These are phyloP conservation scores for Cosmia pyralina DNA, from an alignment of 2,888 invertebrate genomes.

Conservation along the genomic window DNA sequence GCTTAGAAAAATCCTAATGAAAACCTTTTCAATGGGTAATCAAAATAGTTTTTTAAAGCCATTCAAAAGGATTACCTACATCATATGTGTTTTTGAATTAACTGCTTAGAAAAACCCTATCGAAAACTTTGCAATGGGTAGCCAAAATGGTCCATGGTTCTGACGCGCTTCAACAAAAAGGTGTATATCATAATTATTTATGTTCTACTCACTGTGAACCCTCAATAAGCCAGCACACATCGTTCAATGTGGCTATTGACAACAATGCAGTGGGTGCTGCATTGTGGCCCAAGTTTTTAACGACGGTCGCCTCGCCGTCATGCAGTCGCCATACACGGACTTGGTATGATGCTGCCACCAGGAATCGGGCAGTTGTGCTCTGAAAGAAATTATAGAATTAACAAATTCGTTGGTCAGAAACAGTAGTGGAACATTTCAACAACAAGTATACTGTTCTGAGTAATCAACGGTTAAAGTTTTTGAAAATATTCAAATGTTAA, in stretches of 20 bases:
- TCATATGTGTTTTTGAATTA: too few species aligned
- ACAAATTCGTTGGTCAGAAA: neutral
- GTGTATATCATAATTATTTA: neutral
- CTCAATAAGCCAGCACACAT: slow-evolving; percentile 82
- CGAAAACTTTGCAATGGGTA: too few species aligned
- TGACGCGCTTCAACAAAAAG: neutral
- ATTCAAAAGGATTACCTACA: too few species aligned
- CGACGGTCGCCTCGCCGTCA: slow-evolving; percentile 71
- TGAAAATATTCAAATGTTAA: too few species aligned
- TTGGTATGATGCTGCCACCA: slow-evolving; percentile 85
- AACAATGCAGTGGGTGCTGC: slow-evolving; percentile 78
- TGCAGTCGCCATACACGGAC: slow-evolving; percentile 82
- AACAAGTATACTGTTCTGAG: too few species aligned
- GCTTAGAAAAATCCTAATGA: too few species aligned
- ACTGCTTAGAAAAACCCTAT: too few species aligned
- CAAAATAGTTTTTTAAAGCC: too few species aligned
- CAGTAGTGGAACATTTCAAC: too few species aligned
- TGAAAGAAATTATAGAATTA: slow-evolving; percentile 48
- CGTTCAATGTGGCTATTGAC: slow-evolving; percentile 72
- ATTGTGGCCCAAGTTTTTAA: slow-evolving; percentile 83
- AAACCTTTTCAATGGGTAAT: too few species aligned
- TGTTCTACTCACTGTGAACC: slow-evolving; percentile 83
- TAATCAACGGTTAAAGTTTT: too few species aligned
- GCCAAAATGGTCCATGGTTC: too few species aligned
- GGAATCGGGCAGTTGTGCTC: slow-evolving; percentile 78